A percentile compares a stretch with the other conserved stretches of the same genome.
phyloP scores from a whole-genome alignment of 2,888 invertebrate species.

The Cremastinae sp. region DNA sequence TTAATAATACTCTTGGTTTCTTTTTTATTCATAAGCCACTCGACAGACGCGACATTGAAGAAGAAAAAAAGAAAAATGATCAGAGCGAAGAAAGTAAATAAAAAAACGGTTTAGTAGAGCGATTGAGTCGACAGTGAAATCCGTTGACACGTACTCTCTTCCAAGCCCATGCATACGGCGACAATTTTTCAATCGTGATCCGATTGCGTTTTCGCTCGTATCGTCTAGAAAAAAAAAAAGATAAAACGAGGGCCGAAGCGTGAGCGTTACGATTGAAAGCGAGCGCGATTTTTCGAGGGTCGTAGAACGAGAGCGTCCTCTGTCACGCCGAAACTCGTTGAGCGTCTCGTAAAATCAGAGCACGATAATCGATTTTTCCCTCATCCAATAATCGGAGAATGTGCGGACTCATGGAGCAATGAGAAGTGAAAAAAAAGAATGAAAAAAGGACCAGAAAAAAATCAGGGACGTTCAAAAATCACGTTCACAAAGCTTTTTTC shows the following conservation, averaged over 20 bases:
- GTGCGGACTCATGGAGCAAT: conserved; percentile 21
- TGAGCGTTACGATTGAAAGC: not conserved
- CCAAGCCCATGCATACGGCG: not conserved
- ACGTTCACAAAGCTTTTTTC: conserved; percentile 16
- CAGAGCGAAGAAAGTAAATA: no score
- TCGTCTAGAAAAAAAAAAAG: not conserved
- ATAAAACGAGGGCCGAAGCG: no score
- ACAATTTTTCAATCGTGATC: conserved; percentile 3
- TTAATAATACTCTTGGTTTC: no score
- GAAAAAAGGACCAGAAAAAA: not conserved
- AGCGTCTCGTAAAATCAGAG: conserved; percentile 42
- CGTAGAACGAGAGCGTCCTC: not conserved
- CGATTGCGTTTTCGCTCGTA: not conserved
- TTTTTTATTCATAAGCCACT: no score
- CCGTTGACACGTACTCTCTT: no score
- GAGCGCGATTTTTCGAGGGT: conserved; percentile 5
- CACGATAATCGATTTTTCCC: conserved; percentile 42
- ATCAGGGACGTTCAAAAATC: conserved; percentile 18
- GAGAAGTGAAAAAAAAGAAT: not conserved
- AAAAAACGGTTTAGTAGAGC: no score
- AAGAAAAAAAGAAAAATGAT: no score
- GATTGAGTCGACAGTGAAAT: no score
- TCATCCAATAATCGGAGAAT: conserved; percentile 27
- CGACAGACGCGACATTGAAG: no score
- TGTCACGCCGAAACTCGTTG: not conserved